Evolutionary conservation across 2,797 vertebrate species (phyloP).

Genomic region (Orestias chungarensis): DNA sequence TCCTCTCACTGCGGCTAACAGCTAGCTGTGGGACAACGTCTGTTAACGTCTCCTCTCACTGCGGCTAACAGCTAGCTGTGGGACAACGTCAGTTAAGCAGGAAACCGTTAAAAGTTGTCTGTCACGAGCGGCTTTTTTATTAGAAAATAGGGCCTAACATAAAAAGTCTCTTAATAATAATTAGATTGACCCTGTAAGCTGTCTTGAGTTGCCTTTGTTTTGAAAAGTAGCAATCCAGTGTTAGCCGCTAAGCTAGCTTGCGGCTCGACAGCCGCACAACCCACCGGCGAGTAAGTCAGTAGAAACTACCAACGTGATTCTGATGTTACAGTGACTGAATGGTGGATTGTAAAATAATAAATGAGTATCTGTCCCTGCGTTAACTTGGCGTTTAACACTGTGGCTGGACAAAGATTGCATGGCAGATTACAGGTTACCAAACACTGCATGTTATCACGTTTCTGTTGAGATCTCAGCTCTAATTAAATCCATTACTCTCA

Average conservation of each 20-base stretch:
- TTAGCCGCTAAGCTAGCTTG: conserved; percentile 11
- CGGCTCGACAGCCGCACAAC: conserved; percentile 7
- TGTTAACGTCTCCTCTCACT: conserved; percentile 23
- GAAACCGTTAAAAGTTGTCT: conserved; percentile 18
- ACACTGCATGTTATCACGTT: neutral
- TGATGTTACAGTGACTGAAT: neutral
- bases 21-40: conserved; percentile 23
- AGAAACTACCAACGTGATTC: conserved; percentile 2
- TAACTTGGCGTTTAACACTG: neutral
- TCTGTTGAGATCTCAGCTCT: neutral
- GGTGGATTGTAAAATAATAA: neutral
- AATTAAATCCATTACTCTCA: neutral
- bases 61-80: conserved; percentile 38
- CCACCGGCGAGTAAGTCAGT: conserved; percentile 10
- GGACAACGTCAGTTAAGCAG: too few relatives aligned
- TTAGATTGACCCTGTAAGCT: neutral
- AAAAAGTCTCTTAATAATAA: neutral
- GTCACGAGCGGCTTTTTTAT: too few relatives aligned
- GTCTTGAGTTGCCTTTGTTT: neutral
- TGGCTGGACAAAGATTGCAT: neutral
- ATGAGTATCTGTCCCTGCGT: neutral
- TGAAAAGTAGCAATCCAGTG: neutral
- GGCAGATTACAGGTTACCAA: neutral
- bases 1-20: conserved; percentile 36
- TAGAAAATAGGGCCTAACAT: neutral